Evolutionary conservation across 2,888 invertebrate species (phyloP), one percentile per base, ranked within the genome.

Genomic region (Aspidiotus destructor): DNA sequence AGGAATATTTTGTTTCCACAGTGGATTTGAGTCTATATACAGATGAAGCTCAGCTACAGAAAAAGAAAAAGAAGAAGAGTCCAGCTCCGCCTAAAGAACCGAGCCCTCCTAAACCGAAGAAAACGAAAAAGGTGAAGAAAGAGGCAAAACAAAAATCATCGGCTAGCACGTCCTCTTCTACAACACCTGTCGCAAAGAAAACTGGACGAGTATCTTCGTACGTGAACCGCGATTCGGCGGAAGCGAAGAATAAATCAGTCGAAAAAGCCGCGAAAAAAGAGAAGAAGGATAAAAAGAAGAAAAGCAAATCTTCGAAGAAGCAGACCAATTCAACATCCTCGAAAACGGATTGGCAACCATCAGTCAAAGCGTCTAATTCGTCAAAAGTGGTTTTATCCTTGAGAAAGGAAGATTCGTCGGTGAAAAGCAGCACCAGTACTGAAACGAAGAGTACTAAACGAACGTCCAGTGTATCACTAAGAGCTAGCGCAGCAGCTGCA

Each of bases 21-120:
- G 90, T 91, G 82, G 91, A 91, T 77, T 81, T 91, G 61, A 90
- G 90, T 13, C 80, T 91, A 62, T 90, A 86, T 79, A 88, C 85
- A 76, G 88, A 89, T 76, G 90, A 90, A 78, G 87, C 89, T 69
- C 90, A 90, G 77, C 78, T 90, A 72, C 86, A 86, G 75, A 84
- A 83, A 60, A 70, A 68, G 52, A 71, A 68, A 42, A 68, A 69
- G 54, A 71, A 54, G 40, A 28, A 28, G 28, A 28, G 28, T 28
- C 16, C 67, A 2, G 48, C 61, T 53, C 28, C 61, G 9, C 69
- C 62, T 60, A 60, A 62, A 62, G 41, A 67, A 70, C 68, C 54
- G 54, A 68, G 63, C 15, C 54, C 67, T 53, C 74, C 6, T 74
- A 74, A 13, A 74, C 73, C 5, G 74, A 75, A 6, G 75, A 76